phyloP scores from a whole-genome alignment of 2,888 invertebrate genomes.

The Cataglyphis livida region DNA sequence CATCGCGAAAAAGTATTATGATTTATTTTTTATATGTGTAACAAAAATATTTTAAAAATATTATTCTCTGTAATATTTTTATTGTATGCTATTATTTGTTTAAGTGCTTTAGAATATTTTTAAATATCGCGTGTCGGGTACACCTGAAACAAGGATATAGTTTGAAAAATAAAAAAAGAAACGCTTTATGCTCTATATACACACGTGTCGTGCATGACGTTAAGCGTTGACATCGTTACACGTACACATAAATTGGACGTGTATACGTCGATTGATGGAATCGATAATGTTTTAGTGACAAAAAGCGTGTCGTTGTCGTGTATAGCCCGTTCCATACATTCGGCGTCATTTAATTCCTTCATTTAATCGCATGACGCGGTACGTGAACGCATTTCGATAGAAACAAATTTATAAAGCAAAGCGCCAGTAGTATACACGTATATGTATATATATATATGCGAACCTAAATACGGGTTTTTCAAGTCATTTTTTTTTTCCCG shows the following conservation, averaged over 20 bases:
- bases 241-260: slow-evolving; percentile 41
- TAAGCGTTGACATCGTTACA: slow-evolving; percentile 50
- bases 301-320: slow-evolving; percentile 51
- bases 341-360: slow-evolving; percentile 51
- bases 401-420: slow-evolving; percentile 34
- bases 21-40: background rate
- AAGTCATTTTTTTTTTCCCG: background rate
- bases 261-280: slow-evolving; percentile 48
- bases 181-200: slow-evolving; percentile 20
- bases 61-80: background rate
- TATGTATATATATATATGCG: too few species aligned
- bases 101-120: slow-evolving; percentile 25
- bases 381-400: slow-evolving; percentile 35
- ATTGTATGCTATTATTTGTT: background rate
- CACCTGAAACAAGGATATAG: slow-evolving; percentile 19
- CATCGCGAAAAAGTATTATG: background rate
- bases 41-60: background rate
- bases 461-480: background rate
- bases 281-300: slow-evolving; percentile 52
- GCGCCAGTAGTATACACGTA: background rate
- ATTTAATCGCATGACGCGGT: slow-evolving; percentile 51
- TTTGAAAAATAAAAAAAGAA: slow-evolving; percentile 42
- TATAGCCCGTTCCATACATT: slow-evolving; percentile 31
- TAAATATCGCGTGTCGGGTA: background rate
- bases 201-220: slow-evolving; percentile 22